Percentiles rank a stretch among this genome's conserved stretches.
These are phyloP conservation scores for Sphaerophoria rueppellii DNA, from an alignment of 2,888 invertebrate genomes.

Conservation along the genomic window DNA sequence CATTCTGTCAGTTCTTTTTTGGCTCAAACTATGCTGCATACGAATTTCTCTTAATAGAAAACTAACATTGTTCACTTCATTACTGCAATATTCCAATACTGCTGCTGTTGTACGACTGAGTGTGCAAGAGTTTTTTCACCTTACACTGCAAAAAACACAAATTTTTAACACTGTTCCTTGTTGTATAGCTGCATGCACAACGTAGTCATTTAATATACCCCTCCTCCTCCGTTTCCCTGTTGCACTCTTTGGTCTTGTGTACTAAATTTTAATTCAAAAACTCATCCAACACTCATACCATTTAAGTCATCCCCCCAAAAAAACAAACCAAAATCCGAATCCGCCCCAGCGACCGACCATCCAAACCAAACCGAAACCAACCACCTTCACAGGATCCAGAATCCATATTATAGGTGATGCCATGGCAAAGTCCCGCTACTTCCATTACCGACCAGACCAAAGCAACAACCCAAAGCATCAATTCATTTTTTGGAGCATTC, in stretches of 20 bases:
- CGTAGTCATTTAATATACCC: background rate
- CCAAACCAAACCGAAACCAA: constrained; percentile 17
- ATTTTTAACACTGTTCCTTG: constrained; percentile 27
- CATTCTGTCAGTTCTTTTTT: constrained; percentile 3
- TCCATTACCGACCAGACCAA: constrained; percentile 7
- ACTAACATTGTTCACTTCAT: constrained; percentile 72
- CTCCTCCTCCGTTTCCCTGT: too few species aligned
- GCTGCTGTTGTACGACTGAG: background rate
- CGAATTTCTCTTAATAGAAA: constrained; percentile 48
- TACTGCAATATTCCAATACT: constrained; percentile 49
- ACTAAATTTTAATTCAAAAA: constrained; percentile 70
- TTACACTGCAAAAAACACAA: constrained; percentile 45
- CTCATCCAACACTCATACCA: constrained; percentile 55
- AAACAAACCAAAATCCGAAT: constrained; percentile 41
- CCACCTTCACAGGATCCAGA: constrained; percentile 26
- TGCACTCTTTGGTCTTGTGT: background rate
- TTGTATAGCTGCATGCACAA: background rate
- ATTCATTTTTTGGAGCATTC: constrained; percentile 58
- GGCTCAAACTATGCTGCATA: background rate
- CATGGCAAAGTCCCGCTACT: background rate
- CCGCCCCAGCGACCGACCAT: constrained; percentile 5
- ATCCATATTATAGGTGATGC: background rate
- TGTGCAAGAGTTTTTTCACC: too few species aligned
- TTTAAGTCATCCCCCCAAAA: constrained; percentile 6
- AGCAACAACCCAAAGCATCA: constrained; percentile 58